A percentile compares a stretch with the other conserved stretches of the same genome.
Evolutionary conservation across 2,113 vertebrate genomes (phyloP).

Genomic region (Scartelaos histophorus): DNA sequence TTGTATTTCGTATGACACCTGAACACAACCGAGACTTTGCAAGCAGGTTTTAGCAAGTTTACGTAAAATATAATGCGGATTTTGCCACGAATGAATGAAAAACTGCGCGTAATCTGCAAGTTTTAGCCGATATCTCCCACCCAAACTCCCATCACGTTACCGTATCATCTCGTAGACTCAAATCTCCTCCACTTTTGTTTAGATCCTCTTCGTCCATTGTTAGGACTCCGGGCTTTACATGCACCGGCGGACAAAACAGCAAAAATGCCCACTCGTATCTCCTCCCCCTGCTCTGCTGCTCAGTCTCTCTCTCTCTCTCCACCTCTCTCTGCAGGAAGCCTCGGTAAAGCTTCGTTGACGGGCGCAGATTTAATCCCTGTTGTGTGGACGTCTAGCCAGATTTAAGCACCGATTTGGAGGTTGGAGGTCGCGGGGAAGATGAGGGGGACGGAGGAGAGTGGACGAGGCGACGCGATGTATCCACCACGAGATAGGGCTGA

Average conservation of each 20-base stretch:
- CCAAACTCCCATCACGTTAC: constrained; percentile 32
- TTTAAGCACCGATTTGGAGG: constrained; percentile 60
- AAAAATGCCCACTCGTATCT: background rate
- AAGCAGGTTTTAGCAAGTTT: too few species aligned
- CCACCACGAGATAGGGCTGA: background rate
- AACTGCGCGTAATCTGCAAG: background rate
- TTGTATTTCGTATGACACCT: too few species aligned
- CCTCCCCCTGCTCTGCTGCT: constrained; percentile 3
- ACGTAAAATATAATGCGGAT: too few species aligned
- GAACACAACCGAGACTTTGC: too few species aligned
- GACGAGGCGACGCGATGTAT: constrained; percentile 1
- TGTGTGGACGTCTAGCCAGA: constrained; percentile 66
- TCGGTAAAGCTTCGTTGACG: constrained; percentile 7
- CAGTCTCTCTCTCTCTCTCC: background rate
- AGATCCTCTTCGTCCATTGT: constrained; percentile 32
- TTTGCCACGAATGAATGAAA: too few species aligned
- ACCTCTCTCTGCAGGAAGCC: constrained; percentile 6
- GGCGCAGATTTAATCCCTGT: constrained; percentile 61
- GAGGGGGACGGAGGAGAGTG: constrained; percentile 11
- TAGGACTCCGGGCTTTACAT: constrained; percentile 14
- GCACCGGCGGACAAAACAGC: constrained; percentile 17
- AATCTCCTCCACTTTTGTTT: constrained; percentile 13
- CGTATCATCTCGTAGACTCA: constrained; percentile 30
- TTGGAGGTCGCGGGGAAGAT: constrained; percentile 14
- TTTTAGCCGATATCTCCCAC: background rate